Evolutionary conservation across 2,113 vertebrate genomes (phyloP), one percentile per base, ranked within the genome.

Genomic region (Megaleporinus macrocephalus): DNA sequence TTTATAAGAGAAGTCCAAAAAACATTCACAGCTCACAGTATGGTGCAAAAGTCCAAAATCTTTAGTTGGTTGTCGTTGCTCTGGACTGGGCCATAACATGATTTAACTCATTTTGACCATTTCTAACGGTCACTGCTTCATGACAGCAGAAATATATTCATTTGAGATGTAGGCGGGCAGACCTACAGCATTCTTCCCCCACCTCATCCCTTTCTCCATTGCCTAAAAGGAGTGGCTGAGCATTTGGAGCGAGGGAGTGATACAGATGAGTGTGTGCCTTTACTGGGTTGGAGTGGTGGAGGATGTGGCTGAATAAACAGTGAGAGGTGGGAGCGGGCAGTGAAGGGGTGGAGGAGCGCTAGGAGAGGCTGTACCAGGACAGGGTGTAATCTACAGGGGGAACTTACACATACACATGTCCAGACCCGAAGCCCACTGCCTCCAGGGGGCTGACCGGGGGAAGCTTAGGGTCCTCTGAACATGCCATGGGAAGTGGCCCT

Each of bases 241-340:
- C 5, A 6, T 22, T 62, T 20, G n/a, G 61, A 16, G 29, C 0
- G 29, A 74, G 71, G 73, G 62, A 66, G 65, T 84, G 59, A 87
- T 79, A 62, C 9, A 33, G 27, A 44, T 44, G 63, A 77, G 84
- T 63, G 74, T 70, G 78, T 78, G 78, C 81, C 87, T 90, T 91
- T 87, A 88, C 76, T 88, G 86, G 88, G 83, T 84, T 87, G 87
- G 88, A 9, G 49, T 74, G 89, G 90, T 83, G 89, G 90, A 94
- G 93, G 93, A 93, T 93, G 88, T 93, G 92, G 90, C 93, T 94
- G 93, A 94, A 94, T 89, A 93, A 93, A 94, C 92, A 93, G 33
- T 76, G 33, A 26, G 70, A 78, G 63, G 62, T 82, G 80, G 80
- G 59, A 14, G 51, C 78, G 74, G 63, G 61, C 16, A 63, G 72